These are phyloP conservation scores for Strix uralensis DNA, from an alignment of 2,113 vertebrate genomes.

Conservation along the genomic window DNA sequence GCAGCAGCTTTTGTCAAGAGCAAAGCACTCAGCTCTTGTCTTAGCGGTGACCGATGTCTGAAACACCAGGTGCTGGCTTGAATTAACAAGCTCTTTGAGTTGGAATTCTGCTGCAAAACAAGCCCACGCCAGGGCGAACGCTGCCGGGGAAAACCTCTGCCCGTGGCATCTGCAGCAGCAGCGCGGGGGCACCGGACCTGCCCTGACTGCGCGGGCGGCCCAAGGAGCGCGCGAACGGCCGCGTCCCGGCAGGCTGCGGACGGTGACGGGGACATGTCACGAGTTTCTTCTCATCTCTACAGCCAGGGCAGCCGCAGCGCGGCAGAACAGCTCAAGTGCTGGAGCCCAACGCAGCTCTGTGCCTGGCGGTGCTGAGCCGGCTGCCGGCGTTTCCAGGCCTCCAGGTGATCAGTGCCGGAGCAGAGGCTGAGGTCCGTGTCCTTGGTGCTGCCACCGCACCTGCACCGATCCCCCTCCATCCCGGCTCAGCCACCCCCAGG, in stretches of 20 bases:
- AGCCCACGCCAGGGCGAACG: rapidly evolving
- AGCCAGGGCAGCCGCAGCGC: background rate
- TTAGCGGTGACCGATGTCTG: background rate
- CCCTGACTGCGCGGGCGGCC: background rate
- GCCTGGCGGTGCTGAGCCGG: rapidly evolving
- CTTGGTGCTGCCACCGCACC: rapidly evolving
- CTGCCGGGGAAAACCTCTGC: background rate
- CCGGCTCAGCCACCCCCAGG: background rate
- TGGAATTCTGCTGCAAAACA: background rate
- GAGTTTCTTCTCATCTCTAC: background rate
- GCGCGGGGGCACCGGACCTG: rapidly evolving
- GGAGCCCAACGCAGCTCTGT: rapidly evolving
- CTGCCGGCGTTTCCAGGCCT: rapidly evolving
- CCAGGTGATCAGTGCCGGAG: background rate
- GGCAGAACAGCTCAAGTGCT: background rate
- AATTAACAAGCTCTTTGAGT: background rate
- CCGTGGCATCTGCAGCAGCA: rapidly evolving
- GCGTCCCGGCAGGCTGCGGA: rapidly evolving
- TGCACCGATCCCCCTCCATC: background rate
- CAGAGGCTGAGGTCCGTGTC: background rate
- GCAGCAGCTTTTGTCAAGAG: background rate
- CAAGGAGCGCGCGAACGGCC: rapidly evolving
- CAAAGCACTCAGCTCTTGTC: background rate
- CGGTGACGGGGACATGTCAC: background rate
- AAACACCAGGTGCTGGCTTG: background rate